Evolutionary conservation across 2,888 invertebrate species (phyloP).

Genomic region (Dryadula phaetusa): DNA sequence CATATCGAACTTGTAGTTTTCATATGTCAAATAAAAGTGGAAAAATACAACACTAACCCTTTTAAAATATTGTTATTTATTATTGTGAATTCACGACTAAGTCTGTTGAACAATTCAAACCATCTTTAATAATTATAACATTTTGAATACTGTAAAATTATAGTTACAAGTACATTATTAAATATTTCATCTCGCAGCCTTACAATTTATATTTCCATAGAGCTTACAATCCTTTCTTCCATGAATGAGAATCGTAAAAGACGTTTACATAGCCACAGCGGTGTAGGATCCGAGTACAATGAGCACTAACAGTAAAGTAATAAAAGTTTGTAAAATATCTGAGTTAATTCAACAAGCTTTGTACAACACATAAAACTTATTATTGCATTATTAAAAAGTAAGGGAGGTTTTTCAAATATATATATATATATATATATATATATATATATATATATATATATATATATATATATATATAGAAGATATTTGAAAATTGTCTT

Average conservation of each 20-base stretch:
- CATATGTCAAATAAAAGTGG: too few species aligned
- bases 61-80: too few species aligned
- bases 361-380: neutral
- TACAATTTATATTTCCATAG: neutral
- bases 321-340: too few species aligned
- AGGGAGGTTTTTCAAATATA: neutral
- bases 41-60: too few species aligned
- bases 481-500: too few species aligned
- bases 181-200: constrained; percentile 1
- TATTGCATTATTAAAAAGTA: neutral
- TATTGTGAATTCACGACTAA: too few species aligned
- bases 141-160: neutral
- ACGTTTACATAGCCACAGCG: neutral
- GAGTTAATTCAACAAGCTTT: neutral
- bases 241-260: constrained; percentile 12
- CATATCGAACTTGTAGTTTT: too few species aligned
- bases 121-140: neutral
- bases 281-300: neutral
- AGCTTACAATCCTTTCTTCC: constrained; percentile 7
- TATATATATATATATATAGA: too few species aligned
- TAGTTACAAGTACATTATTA: neutral
- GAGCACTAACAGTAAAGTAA: neutral
- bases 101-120: neutral
- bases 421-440: too few species aligned
- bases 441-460: too few species aligned